phyloP scores from a whole-genome alignment of 2,113 vertebrate genomes.

The Podarcis raffonei region DNA sequence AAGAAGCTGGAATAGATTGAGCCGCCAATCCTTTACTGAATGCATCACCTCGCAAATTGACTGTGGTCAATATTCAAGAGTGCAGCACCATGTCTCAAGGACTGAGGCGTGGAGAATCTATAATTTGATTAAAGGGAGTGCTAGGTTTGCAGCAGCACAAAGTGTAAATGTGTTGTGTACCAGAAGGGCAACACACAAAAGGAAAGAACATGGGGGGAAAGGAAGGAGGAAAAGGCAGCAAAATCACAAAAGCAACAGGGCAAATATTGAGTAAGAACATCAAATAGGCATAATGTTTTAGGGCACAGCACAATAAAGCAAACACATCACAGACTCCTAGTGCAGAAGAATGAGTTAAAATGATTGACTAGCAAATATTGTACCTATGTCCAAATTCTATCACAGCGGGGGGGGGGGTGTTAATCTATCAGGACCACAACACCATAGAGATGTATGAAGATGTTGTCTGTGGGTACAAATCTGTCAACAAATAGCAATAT shows the following conservation, averaged over 20 bases:
- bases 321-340: background rate
- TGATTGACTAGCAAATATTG: background rate
- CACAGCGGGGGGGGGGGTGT: background rate
- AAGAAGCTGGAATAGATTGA: slow-evolving; percentile 16
- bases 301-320: background rate
- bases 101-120: slow-evolving; percentile 33
- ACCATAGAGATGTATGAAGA: background rate
- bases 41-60: slow-evolving; percentile 45
- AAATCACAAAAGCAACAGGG: background rate
- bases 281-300: background rate
- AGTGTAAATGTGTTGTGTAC: background rate
- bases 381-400: background rate
- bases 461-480: background rate
- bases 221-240: background rate
- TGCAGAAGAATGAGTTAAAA: background rate
- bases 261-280: background rate
- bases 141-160: slow-evolving; percentile 7
- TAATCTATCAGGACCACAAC: background rate
- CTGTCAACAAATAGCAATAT: background rate
- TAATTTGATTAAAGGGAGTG: slow-evolving; percentile 37
- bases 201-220: slow-evolving; percentile 35
- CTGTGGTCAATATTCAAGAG: slow-evolving; percentile 43
- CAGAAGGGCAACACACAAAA: background rate
- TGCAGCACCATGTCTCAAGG: slow-evolving; percentile 21
- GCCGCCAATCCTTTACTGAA: slow-evolving; percentile 55